phyloP scores from a whole-genome alignment of 2,113 vertebrate species.

The Piliocolobus tephrosceles region DNA sequence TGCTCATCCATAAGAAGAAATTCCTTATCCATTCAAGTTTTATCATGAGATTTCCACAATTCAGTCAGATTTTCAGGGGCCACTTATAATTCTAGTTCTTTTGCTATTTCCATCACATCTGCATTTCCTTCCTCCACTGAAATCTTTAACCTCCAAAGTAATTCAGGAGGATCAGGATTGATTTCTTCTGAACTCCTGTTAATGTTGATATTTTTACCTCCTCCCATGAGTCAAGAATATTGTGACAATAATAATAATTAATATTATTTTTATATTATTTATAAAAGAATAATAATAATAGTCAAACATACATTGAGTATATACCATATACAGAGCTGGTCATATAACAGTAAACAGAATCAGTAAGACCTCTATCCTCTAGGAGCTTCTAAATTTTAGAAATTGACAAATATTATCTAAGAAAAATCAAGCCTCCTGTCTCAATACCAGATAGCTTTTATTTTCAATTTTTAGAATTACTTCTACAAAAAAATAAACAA shows the following conservation, averaged over 20 bases:
- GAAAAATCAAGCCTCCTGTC: background rate
- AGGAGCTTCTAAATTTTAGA: background rate
- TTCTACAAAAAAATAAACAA: background rate
- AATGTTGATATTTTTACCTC: background rate
- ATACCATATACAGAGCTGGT: background rate
- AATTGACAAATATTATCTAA: background rate
- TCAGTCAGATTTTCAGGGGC: background rate
- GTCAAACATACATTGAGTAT: background rate
- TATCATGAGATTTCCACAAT: background rate
- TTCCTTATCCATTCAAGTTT: background rate
- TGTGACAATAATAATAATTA: background rate
- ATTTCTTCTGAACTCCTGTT: background rate
- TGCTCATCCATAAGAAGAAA: background rate
- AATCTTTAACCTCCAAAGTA: background rate
- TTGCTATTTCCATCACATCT: background rate
- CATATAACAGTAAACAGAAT: background rate
- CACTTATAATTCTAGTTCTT: background rate
- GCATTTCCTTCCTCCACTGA: background rate
- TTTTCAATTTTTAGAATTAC: conserved; percentile 2
- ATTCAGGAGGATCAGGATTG: background rate
- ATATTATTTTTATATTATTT: no score
- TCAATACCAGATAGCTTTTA: background rate
- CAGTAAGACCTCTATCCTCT: background rate
- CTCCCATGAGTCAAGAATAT: background rate
- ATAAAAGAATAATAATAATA: background rate